Evolutionary conservation across 2,888 invertebrate species (phyloP).

Genomic region (Diplolepis rosae): DNA sequence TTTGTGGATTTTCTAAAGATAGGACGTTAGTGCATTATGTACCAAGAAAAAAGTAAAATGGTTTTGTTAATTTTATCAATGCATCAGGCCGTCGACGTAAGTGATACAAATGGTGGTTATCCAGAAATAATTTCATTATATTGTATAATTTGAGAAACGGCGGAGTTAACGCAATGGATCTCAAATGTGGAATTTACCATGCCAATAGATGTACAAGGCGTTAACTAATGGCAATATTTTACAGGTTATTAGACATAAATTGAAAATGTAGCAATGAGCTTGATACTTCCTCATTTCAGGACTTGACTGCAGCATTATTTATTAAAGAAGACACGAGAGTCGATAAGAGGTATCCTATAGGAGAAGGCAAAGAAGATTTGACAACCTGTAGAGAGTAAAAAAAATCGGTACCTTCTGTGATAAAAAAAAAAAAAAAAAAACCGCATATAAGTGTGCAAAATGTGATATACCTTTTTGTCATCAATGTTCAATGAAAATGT

Average conservation of each 20-base stretch:
- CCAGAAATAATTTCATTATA: constrained; percentile 54
- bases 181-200: constrained; percentile 54
- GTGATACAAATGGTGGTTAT: constrained; percentile 43
- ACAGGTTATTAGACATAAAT: constrained; percentile 47
- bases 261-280: constrained; percentile 29
- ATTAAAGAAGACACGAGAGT: neutral
- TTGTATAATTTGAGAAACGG: constrained; percentile 55
- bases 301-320: constrained; percentile 18
- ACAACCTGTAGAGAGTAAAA: constrained; percentile 19
- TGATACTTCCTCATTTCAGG: constrained; percentile 23
- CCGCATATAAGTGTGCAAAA: constrained; percentile 25
- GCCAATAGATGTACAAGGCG: constrained; percentile 49
- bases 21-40: constrained; percentile 39
- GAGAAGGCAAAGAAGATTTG: neutral
- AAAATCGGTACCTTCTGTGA: constrained; percentile 27
- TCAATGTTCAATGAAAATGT: constrained; percentile 35
- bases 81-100: constrained; percentile 46
- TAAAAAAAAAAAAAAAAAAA: constrained; percentile 29
- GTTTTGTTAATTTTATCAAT: constrained; percentile 51
- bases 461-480: constrained; percentile 32
- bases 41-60: constrained; percentile 48
- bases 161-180: constrained; percentile 50
- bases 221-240: constrained; percentile 54
- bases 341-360: constrained; percentile 11
- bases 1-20: constrained; percentile 51